Base-by-base conservation (phyloP, 2,888 invertebrate genomes). In the Aplocera efformata region DNA sequence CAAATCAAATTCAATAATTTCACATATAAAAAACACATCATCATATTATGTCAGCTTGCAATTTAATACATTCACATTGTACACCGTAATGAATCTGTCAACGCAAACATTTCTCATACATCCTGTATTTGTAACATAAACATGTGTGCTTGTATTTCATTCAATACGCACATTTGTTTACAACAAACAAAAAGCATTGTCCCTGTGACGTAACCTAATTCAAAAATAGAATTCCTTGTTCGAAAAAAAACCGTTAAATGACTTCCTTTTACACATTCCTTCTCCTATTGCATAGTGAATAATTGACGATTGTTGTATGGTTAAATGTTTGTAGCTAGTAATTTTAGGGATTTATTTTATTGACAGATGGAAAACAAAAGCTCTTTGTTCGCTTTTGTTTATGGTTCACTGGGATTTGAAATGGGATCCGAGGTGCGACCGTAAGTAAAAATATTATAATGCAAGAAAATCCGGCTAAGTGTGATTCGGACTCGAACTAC, bases 201-300 rank as follows among this genome's bases (percentile, higher is more conserved):
- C 54, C 54, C 55, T 51, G 60, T 84, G 80, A 80, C 77, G 81
- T 74, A 76, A 80, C 69, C 53, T 60, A 67, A 70, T 73, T 75
- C 62, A 60, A 77, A 82, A 78, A 83, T 80, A 79, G 79, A 75
- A 79, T 62, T 66, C 80, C 79, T 83, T 85, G 82, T 83, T 81
- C 63, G 53, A 52, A 63, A 72, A 69, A 67, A 68, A 63, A 50
- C 48, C 58, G 63, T 67, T 66, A 63, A 55, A 54, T 33, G 44
- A 41, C 42, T 60, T 56, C 48, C 36, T 48, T 48, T 59, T 53
- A 52, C 48, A 40, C 57, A 61, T 48, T 51, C 47, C 38, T 56
- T 43, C 28, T 34, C 41, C 34, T 46, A 42, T 43, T 51, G 35
- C 34, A 40, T 31, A 43, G 42, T 38, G 10, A 31, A 47, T 46